Conservation (phyloP, 2,888 invertebrate genomes). For the Noctua janthina region DNA sequence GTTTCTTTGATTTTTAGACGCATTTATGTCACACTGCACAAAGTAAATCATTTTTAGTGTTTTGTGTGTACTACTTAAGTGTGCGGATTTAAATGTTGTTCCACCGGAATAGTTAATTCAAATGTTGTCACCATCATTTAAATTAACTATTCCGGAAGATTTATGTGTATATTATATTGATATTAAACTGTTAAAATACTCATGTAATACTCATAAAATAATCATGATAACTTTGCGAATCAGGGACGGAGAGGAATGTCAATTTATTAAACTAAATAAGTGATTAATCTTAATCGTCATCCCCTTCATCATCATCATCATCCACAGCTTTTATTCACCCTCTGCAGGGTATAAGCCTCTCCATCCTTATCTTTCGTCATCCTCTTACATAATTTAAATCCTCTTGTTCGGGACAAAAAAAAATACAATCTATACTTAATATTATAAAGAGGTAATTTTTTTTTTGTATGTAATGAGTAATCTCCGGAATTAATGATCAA, state of each 20-base stretch:
- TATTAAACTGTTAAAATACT: not conserved
- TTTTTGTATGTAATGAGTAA: too few species aligned
- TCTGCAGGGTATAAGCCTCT: too few species aligned
- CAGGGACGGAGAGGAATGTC: not conserved
- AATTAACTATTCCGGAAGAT: not conserved
- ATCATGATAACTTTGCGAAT: not conserved
- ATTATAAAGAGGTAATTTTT: too few species aligned
- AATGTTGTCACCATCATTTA: not conserved
- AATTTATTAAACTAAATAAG: not conserved
- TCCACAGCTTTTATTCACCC: too few species aligned
- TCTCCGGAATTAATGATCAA: too few species aligned
- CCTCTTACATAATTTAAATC: not conserved
- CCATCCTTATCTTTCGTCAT: too few species aligned
- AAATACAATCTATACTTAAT: too few species aligned
- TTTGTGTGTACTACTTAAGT: not conserved
- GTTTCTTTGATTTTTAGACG: not conserved
- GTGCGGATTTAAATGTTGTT: not conserved
- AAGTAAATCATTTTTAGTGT: not conserved
- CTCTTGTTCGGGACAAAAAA: not conserved
- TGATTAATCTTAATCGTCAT: not conserved
- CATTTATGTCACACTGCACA: not conserved
- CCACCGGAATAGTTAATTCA: too few species aligned
- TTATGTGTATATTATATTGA: not conserved
- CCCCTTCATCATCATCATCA: too few species aligned
- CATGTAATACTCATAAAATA: too few species aligned